Evolutionary conservation across 2,888 invertebrate species (phyloP).

Genomic region (Cerceris ruficornis): DNA sequence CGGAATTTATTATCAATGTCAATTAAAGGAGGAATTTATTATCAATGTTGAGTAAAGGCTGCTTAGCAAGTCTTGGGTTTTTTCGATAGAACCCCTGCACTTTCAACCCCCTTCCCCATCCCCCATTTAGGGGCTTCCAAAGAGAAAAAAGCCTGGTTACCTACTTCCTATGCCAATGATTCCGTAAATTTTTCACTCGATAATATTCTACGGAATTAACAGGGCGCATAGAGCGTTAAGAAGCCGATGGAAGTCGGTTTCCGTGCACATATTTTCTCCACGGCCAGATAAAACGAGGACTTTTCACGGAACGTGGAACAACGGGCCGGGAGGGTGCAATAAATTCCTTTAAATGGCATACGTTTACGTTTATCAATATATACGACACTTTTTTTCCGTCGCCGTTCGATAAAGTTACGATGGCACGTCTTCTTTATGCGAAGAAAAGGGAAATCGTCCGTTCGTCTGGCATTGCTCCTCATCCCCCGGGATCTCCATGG

Average conservation of each 20-base stretch:
- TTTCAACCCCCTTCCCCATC: too few species aligned
- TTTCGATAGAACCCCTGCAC: too few species aligned
- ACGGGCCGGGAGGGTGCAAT: conserved; percentile 34
- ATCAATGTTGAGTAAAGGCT: too few species aligned
- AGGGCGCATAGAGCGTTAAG: not conserved
- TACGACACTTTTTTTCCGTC: conserved; percentile 40
- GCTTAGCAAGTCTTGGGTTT: too few species aligned
- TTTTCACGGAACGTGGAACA: conserved; percentile 20
- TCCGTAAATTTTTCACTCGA: too few species aligned
- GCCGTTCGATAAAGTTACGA: conserved; percentile 49
- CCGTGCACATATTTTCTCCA: conserved; percentile 19
- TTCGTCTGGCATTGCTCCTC: conserved; percentile 21
- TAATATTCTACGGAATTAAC: too few species aligned
- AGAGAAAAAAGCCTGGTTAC: too few species aligned
- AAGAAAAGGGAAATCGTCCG: conserved; percentile 34
- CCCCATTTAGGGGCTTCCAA: too few species aligned
- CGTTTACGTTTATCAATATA: conserved; percentile 52
- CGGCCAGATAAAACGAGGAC: conserved; percentile 31
- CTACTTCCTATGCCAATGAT: too few species aligned
- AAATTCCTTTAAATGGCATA: conserved; percentile 52
- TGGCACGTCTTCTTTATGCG: conserved; percentile 41
- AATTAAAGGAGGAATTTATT: too few species aligned
- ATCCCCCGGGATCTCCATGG: conserved; percentile 20
- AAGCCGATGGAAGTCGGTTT: not conserved
- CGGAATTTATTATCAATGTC: too few species aligned